Evolutionary conservation across 2,113 vertebrate genomes (phyloP).

Genomic region (Lipophrys pholis): DNA sequence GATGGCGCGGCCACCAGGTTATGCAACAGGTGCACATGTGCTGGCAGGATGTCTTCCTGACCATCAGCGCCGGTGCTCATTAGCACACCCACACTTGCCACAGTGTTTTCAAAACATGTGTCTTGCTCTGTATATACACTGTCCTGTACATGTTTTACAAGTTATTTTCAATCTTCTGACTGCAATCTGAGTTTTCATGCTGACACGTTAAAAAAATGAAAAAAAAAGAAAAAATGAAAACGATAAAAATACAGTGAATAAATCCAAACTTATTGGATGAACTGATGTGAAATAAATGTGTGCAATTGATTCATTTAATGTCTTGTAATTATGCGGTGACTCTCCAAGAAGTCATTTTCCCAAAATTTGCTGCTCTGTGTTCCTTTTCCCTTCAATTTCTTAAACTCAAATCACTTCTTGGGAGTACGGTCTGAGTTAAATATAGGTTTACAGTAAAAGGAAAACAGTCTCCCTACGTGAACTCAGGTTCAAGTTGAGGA

Average conservation of each 20-base stretch:
- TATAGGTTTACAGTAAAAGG: background rate
- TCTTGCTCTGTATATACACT: slow-evolving; percentile 8
- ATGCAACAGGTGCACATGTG: slow-evolving; percentile 86
- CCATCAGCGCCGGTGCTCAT: slow-evolving; percentile 46
- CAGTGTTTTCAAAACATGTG: slow-evolving; percentile 62
- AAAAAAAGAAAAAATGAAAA: background rate
- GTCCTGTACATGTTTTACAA: background rate
- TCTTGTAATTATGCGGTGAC: no score
- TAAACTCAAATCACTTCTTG: background rate
- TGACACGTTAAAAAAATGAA: no score
- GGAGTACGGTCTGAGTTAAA: background rate
- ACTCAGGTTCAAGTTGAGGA: background rate
- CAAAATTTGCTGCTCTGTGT: no score
- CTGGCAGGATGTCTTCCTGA: slow-evolving; percentile 72
- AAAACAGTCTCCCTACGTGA: background rate
- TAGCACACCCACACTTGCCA: slow-evolving; percentile 61
- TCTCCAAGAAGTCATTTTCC: no score
- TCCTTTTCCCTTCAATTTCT: background rate
- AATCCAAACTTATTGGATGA: no score
- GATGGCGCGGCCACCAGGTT: slow-evolving; percentile 73
- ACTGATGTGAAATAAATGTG: no score
- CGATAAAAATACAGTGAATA: background rate
- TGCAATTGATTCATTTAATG: no score
- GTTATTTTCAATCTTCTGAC: background rate
- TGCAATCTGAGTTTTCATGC: background rate